Base-by-base conservation (phyloP, 1,140 invertebrate genomes). In the Diorhabda elongata region DNA sequence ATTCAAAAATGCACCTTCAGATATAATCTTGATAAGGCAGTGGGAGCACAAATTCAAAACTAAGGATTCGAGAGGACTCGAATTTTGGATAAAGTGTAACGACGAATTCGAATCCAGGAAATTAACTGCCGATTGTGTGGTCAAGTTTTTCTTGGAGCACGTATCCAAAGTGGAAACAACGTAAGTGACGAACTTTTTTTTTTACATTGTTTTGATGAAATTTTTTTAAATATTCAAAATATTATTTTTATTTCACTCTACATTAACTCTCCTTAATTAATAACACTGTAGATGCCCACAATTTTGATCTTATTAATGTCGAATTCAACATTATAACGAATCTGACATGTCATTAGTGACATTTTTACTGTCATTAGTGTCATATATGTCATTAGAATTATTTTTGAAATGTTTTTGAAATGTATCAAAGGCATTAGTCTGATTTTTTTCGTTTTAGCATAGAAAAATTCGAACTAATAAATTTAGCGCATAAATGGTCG, bases 11-110 rank as follows among this genome's bases (percentile, higher is more conserved):
- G 73, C 88, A 3, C 75, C 81, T 0, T 80, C 81, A 4, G 83
- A 86, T 67, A 76, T 83, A 44, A 84, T 87, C 66, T 74, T 87
- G 6, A 80, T 84, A 61, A 81, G 82, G 43, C 82, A 86, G 76
- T 86, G 85, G 84, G 75, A 78, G 26, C 72, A 82, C 61, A 82
- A 82, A 75, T 82, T 82, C 67, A 73, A 82, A 66, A 74, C 69
- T 58, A 61, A 78, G 11, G 58, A 74, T 3, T 44, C 76, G 11
- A 74, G 75, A 60, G 44, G 73, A 76, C 74, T 63, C 67, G 73
- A 78, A 2, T 89, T 88, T 75, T 86, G 87, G 81, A 81, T 81
- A 7, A 78, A 84, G 70, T 88, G 87, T 73, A 83, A 87, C 61
- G 73, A 80, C 67, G 83, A 85, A 65, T 87, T 90, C 69, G 82